Evolutionary conservation across 2,113 vertebrate species (phyloP).

Genomic region (Phalacrocorax carbo): DNA sequence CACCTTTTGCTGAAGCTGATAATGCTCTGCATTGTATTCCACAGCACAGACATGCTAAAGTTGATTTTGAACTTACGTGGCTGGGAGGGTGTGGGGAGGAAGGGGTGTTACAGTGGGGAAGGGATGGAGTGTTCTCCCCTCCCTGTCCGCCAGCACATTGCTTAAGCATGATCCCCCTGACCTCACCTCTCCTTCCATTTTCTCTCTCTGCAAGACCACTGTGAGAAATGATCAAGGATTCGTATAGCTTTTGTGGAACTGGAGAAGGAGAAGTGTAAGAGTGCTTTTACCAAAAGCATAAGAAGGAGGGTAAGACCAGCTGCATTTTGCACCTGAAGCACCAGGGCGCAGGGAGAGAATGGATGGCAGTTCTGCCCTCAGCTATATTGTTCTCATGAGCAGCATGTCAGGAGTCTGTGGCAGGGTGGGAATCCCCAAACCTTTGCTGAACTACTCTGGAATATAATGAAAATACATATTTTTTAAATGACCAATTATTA

Average conservation of each 20-base stretch:
- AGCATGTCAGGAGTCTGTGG: not conserved
- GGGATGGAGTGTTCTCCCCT: not conserved
- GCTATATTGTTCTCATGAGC: fast-evolving
- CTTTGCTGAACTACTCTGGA: not conserved
- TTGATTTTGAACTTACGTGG: fast-evolving
- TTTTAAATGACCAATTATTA: not conserved
- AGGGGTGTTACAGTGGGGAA: not conserved
- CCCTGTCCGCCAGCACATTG: fast-evolving
- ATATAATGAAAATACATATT: not conserved
- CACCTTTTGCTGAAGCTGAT: not conserved
- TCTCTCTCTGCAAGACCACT: not conserved
- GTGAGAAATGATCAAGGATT: not conserved
- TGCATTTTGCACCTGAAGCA: not conserved
- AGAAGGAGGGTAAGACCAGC: not conserved
- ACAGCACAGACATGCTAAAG: fast-evolving
- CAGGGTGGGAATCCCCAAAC: not conserved
- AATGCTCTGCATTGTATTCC: not conserved
- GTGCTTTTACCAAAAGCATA: not conserved
- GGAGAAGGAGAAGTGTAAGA: not conserved
- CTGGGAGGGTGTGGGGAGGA: not conserved
- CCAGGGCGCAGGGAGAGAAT: not conserved
- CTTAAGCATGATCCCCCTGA: not conserved
- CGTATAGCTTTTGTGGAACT: not conserved
- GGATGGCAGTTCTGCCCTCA: not conserved
- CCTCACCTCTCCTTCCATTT: fast-evolving